These are phyloP conservation scores for Tetraodon nigroviridis DNA, from an alignment of 2,113 vertebrate species.

Conservation along the genomic window DNA sequence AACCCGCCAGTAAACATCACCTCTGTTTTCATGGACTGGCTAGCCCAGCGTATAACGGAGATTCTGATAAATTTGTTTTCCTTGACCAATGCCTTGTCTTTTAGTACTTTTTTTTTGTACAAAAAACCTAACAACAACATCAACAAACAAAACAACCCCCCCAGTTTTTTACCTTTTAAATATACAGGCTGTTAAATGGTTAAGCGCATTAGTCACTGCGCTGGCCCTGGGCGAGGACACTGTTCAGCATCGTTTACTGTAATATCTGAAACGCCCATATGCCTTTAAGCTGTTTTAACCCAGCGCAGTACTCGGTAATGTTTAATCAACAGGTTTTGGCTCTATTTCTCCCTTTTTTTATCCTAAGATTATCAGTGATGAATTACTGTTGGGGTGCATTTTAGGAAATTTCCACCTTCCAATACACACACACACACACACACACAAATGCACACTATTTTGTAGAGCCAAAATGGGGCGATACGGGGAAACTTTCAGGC, in stretches of 20 bases:
- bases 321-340: conserved; percentile 48
- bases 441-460: too few species aligned
- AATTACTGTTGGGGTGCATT: conserved; percentile 18
- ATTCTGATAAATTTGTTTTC: neutral
- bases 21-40: conserved; percentile 15
- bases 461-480: conserved; percentile 35
- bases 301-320: conserved; percentile 42
- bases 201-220: conserved; percentile 63
- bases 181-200: conserved; percentile 62
- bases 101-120: conserved; percentile 15
- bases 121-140: conserved; percentile 30
- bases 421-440: neutral
- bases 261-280: conserved; percentile 55
- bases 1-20: conserved; percentile 28
- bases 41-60: too few species aligned
- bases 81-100: conserved; percentile 17
- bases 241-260: conserved; percentile 57
- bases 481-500: conserved; percentile 51
- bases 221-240: conserved; percentile 43
- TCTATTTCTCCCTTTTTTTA: too few species aligned
- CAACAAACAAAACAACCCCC: too few species aligned
- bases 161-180: conserved; percentile 52
- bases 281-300: conserved; percentile 45
- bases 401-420: conserved; percentile 23
- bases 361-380: conserved; percentile 40